Conservation (phyloP, 1,140 invertebrate genomes). For the Heliconius hermathena region DNA sequence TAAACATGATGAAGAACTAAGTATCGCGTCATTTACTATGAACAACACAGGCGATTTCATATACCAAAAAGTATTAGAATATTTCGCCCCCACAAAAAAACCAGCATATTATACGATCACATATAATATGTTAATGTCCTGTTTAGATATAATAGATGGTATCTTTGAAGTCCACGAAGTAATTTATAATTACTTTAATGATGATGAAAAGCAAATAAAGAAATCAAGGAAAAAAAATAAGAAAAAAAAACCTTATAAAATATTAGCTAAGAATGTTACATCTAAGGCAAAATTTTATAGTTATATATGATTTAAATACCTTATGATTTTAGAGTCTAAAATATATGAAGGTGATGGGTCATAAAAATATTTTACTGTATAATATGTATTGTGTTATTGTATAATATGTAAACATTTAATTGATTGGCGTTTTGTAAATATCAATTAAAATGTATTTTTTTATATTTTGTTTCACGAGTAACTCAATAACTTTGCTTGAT, state of each 20-base stretch:
- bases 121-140: constrained; percentile 63
- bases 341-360: constrained; percentile 35
- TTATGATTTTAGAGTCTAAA: constrained; percentile 3
- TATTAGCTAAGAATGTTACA: constrained; percentile 12
- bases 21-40: constrained; percentile 29
- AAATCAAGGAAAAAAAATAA: constrained; percentile 40
- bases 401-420: constrained; percentile 21
- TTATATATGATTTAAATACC: not conserved
- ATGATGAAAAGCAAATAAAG: constrained; percentile 41
- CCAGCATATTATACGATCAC: constrained; percentile 56
- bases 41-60: constrained; percentile 45
- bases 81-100: constrained; percentile 52
- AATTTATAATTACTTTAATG: constrained; percentile 46
- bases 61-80: constrained; percentile 52
- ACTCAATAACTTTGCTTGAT: not conserved
- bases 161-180: constrained; percentile 54
- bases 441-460: constrained; percentile 60
- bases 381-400: not conserved
- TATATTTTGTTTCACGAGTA: not conserved
- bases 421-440: constrained; percentile 64
- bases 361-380: not conserved
- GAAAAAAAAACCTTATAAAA: constrained; percentile 36
- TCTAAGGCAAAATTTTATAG: constrained; percentile 16
- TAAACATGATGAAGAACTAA: not conserved
- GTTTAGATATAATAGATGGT: constrained; percentile 60